These are phyloP conservation scores for Campylomormyrus numenius DNA, from an alignment of 2,113 vertebrate species.

Conservation along the genomic window DNA sequence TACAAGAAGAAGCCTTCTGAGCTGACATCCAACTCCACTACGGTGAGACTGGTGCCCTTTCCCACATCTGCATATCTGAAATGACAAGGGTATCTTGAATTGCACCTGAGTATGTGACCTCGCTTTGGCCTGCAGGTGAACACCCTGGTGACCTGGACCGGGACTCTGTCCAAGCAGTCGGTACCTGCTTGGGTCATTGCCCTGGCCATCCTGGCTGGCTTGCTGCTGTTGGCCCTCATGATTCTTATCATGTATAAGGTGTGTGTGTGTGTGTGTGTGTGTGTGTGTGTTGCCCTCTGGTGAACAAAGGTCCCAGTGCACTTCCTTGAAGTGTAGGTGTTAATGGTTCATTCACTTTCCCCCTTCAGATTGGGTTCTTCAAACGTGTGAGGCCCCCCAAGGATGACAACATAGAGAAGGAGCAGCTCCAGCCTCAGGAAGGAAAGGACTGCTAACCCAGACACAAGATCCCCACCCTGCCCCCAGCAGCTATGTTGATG, in stretches of 20 bases:
- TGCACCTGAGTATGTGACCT: neutral
- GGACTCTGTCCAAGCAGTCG: constrained; percentile 57
- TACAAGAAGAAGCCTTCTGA: constrained; percentile 71
- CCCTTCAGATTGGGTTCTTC: constrained; percentile 22
- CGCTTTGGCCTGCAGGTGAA: constrained; percentile 52
- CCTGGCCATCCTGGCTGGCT: constrained; percentile 69
- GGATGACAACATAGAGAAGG: constrained; percentile 16
- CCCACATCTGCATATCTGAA: neutral
- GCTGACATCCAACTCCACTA: constrained; percentile 66
- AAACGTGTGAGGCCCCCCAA: constrained; percentile 15
- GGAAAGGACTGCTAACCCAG: neutral
- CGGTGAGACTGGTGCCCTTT: constrained; percentile 52
- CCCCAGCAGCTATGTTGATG: neutral
- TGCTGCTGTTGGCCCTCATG: constrained; percentile 65
- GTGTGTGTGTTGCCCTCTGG: constrained; percentile 23
- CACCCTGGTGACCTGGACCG: constrained; percentile 70
- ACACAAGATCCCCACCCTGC: neutral
- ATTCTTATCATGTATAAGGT: constrained; percentile 76
- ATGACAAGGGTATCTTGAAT: neutral
- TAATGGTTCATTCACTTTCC: neutral
- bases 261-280: constrained; percentile 38
- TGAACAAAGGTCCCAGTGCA: neutral
- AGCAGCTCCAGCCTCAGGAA: constrained; percentile 9
- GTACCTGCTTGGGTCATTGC: constrained; percentile 76
- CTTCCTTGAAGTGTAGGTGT: neutral